A percentile compares a stretch with the other conserved stretches of the same genome.
phyloP scores from a whole-genome alignment of 2,888 invertebrate species.

The Drosophila borborema region DNA sequence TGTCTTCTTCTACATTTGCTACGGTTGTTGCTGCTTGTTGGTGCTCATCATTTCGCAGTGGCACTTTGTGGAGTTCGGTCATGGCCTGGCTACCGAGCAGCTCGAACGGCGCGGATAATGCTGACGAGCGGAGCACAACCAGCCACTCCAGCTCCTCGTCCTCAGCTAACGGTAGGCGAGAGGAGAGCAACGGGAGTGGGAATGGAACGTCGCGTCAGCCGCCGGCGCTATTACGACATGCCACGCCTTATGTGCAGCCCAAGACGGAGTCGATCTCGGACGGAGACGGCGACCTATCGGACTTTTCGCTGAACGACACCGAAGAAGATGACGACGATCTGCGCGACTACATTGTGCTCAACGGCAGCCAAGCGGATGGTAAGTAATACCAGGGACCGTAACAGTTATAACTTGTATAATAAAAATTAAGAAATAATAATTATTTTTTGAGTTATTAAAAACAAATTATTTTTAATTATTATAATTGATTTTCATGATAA shows the following conservation, averaged over 20 bases:
- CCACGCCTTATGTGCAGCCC: constrained; percentile 68
- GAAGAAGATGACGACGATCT: constrained; percentile 89
- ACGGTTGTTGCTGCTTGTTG: background rate
- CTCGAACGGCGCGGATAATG: constrained; percentile 63
- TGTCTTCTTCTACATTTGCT: background rate
- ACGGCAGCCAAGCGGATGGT: constrained; percentile 76
- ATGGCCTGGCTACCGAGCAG: constrained; percentile 74
- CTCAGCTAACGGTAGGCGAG: constrained; percentile 35
- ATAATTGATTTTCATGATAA: no score
- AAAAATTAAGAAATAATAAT: no score
- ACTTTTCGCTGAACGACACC: constrained; percentile 91
- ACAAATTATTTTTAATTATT: no score
- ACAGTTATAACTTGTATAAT: no score
- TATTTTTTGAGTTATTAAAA: no score
- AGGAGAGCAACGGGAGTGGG: constrained; percentile 18
- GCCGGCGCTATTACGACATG: constrained; percentile 55
- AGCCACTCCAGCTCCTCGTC: constrained; percentile 64
- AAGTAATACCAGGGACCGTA: no score
- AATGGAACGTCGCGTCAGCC: constrained; percentile 19
- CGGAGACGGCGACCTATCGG: constrained; percentile 85
- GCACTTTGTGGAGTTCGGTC: constrained; percentile 4
- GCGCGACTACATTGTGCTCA: constrained; percentile 72
- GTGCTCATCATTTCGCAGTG: constrained; percentile 32
- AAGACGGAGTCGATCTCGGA: constrained; percentile 83
- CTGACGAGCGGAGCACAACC: constrained; percentile 68